Percentiles rank a stretch among this genome's conserved stretches.
Conservation (phyloP, 2,113 vertebrate genomes). For the Pomatorhinus ruficollis region DNA sequence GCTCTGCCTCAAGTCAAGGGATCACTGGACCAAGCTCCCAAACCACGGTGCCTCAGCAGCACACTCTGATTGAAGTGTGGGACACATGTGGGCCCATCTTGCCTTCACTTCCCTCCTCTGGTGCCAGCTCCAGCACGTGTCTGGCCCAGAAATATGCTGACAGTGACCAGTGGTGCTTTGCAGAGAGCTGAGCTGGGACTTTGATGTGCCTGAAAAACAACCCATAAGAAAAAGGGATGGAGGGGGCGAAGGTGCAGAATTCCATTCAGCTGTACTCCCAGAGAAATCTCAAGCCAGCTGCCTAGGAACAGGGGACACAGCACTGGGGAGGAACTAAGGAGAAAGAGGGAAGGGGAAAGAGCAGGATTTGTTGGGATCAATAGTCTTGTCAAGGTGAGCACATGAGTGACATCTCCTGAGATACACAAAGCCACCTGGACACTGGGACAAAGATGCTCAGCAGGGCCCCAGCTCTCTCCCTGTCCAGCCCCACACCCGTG, state of each 20-base stretch:
- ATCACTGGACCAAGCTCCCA: background rate
- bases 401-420: background rate
- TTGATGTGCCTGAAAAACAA: background rate
- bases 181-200: background rate
- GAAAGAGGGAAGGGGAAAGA: background rate
- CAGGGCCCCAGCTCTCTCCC: fast-evolving
- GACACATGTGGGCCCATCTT: fast-evolving
- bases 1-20: background rate
- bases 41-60: fast-evolving
- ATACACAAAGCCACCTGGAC: background rate
- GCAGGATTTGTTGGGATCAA: background rate
- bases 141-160: fast-evolving
- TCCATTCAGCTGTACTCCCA: background rate
- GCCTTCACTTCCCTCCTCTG: background rate
- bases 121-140: background rate
- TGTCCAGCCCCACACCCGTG: fast-evolving
- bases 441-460: background rate
- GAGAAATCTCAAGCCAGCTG: background rate
- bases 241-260: background rate
- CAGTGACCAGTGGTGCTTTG: background rate
- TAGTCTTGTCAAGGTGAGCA: background rate
- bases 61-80: fast-evolving
- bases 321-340: fast-evolving
- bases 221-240: background rate
- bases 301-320: fast-evolving